These are phyloP conservation scores for Amblyornis subalaris DNA, from an alignment of 2,113 vertebrate species.

Conservation along the genomic window DNA sequence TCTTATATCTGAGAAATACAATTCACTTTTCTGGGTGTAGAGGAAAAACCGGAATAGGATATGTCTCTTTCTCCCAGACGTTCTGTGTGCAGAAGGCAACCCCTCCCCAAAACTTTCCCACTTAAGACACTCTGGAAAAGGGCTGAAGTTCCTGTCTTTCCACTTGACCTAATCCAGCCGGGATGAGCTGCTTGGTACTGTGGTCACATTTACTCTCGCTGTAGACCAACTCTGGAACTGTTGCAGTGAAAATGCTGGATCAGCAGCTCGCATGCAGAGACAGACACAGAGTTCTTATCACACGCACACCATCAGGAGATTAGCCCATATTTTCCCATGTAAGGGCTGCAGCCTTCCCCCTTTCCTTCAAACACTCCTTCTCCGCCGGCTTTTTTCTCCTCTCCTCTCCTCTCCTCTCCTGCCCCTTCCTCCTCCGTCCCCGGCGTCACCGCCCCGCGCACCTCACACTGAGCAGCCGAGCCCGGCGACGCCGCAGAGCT, in stretches of 20 bases:
- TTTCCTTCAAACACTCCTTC: background rate
- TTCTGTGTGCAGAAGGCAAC: background rate
- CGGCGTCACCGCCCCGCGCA: background rate
- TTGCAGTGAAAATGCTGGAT: constrained; percentile 19
- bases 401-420: background rate
- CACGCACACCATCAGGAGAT: background rate
- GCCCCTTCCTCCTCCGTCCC: background rate
- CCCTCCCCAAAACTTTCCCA: constrained; percentile 1
- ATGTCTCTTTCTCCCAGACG: background rate
- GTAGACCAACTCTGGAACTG: background rate
- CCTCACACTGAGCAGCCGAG: background rate
- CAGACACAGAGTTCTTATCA: background rate
- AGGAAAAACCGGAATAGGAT: background rate
- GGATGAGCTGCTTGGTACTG: background rate
- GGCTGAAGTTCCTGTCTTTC: background rate
- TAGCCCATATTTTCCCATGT: background rate
- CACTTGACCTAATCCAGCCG: background rate
- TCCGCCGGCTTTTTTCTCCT: background rate
- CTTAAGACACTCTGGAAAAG: background rate
- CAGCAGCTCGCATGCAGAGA: background rate
- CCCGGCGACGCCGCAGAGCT: background rate
- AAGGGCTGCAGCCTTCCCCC: background rate
- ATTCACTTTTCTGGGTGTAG: background rate
- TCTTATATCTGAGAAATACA: constrained; percentile 17
- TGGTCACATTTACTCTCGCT: background rate